Base-by-base conservation (phyloP, 2,113 vertebrate species). In the Silurus glanis region DNA sequence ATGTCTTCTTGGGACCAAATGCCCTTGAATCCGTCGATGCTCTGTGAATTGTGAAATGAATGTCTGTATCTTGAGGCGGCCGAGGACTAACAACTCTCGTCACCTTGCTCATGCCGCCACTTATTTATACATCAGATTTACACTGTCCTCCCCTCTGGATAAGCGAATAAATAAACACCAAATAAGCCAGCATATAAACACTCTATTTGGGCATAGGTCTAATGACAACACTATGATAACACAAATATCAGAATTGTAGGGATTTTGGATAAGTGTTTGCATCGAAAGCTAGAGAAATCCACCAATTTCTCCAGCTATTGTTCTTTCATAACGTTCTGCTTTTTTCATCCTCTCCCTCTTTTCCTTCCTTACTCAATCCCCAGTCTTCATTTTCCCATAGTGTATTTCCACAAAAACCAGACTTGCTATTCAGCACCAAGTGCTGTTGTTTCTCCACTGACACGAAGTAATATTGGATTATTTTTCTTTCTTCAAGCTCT, bases 21-120 rank as follows among this genome's bases (percentile, higher is more conserved):
- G 89, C 92, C 92, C 78, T 88, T 87, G 89, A 89, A 91, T 91
- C 90, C 89, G 91, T 92, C 89, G 85, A 92, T 92, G 91, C 84
- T 88, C 90, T 91, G 71, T 92, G 92, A 94, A 92, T 93, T 94
- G 92, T 94, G 92, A 93, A 94, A 94, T 94, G 93, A 94, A 94
- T 90, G 92, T 93, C 91, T 92, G 89, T 92, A 90, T 93, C 92
- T 93, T 85, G 83, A 88, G 93, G 92, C 90, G 28, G 84, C 71
- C 83, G 86, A 86, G 75, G 72, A 87, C 71, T 87, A 87, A 90
- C 88, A 82, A 85, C 81, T 91, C 85, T 91, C 92, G 91, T 92
- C 89, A 88, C 64, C 87, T 81, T 86, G 49, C 84, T 87, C 82
- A 74, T 76, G 23, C 58, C 88, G 79, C 89, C 83, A 90, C 92